A percentile compares a stretch with the other conserved stretches of the same genome.
Conservation (phyloP, 2,797 vertebrate genomes). For the Hydrolagus colliei region DNA sequence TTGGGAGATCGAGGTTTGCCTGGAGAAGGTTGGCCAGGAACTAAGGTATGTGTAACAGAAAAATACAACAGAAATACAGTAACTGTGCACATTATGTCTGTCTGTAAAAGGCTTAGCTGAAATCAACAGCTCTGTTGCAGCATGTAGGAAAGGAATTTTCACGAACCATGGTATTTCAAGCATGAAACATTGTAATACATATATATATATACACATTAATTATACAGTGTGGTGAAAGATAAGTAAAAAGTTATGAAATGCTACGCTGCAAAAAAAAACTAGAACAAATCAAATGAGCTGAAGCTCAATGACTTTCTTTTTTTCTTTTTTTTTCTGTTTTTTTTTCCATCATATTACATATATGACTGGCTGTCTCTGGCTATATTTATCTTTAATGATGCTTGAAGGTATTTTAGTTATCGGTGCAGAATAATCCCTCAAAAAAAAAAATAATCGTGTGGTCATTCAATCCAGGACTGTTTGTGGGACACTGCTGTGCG, state of each 20-base stretch:
- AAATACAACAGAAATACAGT: neutral
- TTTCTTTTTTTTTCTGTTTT: neutral
- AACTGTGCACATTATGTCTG: neutral
- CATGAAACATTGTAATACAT: neutral
- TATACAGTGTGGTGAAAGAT: neutral
- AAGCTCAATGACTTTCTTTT: neutral
- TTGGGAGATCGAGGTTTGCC: conserved; percentile 73
- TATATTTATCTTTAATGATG: neutral
- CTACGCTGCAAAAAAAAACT: neutral
- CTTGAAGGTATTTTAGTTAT: no score
- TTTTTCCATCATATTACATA: neutral
- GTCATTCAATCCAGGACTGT: no score
- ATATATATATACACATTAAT: neutral
- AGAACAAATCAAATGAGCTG: neutral
- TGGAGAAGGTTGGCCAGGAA: conserved; percentile 78
- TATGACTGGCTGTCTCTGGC: neutral
- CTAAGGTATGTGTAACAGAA: conserved; percentile 63
- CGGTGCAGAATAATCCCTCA: no score
- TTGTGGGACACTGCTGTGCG: no score
- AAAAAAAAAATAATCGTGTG: no score
- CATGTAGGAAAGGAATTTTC: conserved; percentile 16
- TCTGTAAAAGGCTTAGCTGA: neutral
- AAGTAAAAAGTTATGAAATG: neutral
- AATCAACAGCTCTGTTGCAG: neutral
- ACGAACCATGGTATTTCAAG: neutral